Evolutionary conservation across 2,888 invertebrate genomes (phyloP).

Genomic region (Drosophila tripunctata): DNA sequence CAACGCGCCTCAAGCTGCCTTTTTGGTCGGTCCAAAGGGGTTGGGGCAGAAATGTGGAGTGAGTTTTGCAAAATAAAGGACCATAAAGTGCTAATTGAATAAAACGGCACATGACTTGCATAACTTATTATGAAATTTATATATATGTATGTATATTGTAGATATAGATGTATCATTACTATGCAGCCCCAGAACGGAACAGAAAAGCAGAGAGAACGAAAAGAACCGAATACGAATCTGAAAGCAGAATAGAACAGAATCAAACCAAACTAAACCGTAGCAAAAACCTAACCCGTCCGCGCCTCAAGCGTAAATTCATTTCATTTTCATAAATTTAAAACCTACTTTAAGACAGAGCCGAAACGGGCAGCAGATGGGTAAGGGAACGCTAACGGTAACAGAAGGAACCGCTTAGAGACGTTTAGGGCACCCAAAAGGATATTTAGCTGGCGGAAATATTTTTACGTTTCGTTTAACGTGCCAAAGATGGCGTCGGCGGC

Average conservation of each 20-base stretch:
- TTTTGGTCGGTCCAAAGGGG: slow-evolving; percentile 14
- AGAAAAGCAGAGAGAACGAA: too few relatives aligned
- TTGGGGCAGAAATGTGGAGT: slow-evolving; percentile 10
- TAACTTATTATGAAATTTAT: slow-evolving; percentile 80
- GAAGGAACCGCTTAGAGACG: slow-evolving; percentile 66
- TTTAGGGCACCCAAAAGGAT: slow-evolving; percentile 77
- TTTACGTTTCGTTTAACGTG: slow-evolving; percentile 83
- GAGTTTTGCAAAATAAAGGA: slow-evolving; percentile 73
- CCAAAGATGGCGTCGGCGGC: slow-evolving; percentile 63
- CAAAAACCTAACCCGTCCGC: slow-evolving; percentile 48
- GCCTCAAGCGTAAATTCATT: slow-evolving; percentile 68
- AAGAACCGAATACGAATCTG: not conserved
- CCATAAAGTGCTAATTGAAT: slow-evolving; percentile 83
- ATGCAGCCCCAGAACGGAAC: slow-evolving; percentile 50
- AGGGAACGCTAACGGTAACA: slow-evolving; percentile 22
- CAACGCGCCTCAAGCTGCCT: slow-evolving; percentile 68
- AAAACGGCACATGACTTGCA: slow-evolving; percentile 82
- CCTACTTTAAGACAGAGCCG: slow-evolving; percentile 60
- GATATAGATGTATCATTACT: slow-evolving; percentile 53
- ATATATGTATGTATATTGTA: slow-evolving; percentile 36
- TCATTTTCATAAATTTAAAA: slow-evolving; percentile 79
- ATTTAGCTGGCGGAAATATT: slow-evolving; percentile 81
- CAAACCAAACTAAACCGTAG: slow-evolving; percentile 2
- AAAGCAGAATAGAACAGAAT: not conserved
- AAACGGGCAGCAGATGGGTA: not conserved